A percentile compares a stretch with the other conserved stretches of the same genome.
Conservation (phyloP, 2,797 vertebrate species). For the Kryptolebias ocellatus region DNA sequence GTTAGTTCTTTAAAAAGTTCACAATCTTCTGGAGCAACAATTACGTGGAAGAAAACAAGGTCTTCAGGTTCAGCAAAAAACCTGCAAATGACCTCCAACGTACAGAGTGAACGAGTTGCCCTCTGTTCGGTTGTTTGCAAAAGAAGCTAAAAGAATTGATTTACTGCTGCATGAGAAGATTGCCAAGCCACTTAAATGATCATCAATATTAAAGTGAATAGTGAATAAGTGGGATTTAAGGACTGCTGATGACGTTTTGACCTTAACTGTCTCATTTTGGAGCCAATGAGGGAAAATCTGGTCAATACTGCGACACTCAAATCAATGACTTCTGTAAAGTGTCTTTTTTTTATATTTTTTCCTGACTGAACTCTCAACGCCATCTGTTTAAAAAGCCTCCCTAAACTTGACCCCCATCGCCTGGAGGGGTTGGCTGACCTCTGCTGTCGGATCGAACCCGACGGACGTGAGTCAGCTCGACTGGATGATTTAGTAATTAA, state of each 20-base stretch:
- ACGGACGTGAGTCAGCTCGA: conserved; percentile 48
- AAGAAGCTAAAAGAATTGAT: conserved; percentile 67
- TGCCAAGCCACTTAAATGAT: conserved; percentile 51
- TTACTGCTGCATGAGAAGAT: conserved; percentile 49
- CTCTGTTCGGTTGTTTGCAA: conserved; percentile 20
- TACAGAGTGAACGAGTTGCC: conserved; percentile 19
- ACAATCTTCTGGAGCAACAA: background rate
- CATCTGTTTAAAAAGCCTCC: conserved; percentile 75
- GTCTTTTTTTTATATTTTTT: conserved; percentile 65
- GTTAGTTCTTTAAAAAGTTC: background rate
- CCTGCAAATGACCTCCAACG: background rate
- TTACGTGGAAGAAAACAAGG: background rate
- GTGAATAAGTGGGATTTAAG: conserved; percentile 73
- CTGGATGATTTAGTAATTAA: conserved; percentile 43
- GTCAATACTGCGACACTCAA: conserved; percentile 68
- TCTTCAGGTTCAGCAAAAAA: background rate
- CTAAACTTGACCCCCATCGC: conserved; percentile 79
- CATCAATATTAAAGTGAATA: conserved; percentile 76
- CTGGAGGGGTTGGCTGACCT: conserved; percentile 61
- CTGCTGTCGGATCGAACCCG: conserved; percentile 34
- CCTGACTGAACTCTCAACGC: conserved; percentile 69
- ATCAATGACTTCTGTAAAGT: conserved; percentile 72
- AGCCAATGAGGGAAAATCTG: conserved; percentile 30
- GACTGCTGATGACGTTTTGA: conserved; percentile 69
- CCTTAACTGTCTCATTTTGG: conserved; percentile 73